Percentiles rank a stretch among this genome's conserved stretches.
phyloP scores from a whole-genome alignment of 2,113 vertebrate genomes.

The Saguinus midas region DNA sequence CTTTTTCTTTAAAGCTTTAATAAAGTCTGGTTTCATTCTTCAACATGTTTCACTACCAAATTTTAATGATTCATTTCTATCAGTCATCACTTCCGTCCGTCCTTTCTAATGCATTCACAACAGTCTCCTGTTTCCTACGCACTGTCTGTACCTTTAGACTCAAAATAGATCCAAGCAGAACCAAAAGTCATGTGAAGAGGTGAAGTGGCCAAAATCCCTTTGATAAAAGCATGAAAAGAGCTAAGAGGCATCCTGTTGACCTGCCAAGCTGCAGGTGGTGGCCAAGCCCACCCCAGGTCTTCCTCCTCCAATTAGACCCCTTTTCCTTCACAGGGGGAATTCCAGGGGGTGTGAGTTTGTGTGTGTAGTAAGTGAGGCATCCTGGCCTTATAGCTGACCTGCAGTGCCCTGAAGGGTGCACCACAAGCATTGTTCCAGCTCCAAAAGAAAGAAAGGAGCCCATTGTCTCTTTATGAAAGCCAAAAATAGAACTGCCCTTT shows the following conservation, averaged over 20 bases:
- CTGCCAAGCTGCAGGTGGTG: background rate
- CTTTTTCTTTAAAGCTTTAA: background rate
- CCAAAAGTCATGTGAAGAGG: background rate
- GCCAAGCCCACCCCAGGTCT: background rate
- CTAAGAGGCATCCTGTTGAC: background rate
- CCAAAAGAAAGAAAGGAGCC: constrained; percentile 30
- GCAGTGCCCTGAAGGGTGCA: constrained; percentile 16
- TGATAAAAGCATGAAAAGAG: background rate
- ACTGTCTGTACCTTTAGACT: background rate
- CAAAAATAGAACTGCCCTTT: constrained; percentile 67
- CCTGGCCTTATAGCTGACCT: background rate
- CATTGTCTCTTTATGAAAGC: constrained; percentile 51
- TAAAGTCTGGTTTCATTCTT: constrained; percentile 23
- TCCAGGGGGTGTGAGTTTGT: background rate
- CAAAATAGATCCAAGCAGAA: background rate
- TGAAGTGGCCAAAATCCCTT: background rate
- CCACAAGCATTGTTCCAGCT: background rate
- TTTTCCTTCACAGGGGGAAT: background rate
- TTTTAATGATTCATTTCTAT: background rate
- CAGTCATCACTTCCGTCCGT: background rate
- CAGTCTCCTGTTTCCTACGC: background rate
- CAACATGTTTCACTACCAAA: background rate
- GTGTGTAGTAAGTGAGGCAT: background rate
- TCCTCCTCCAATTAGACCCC: background rate
- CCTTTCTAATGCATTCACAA: background rate